Base-by-base conservation (phyloP, 2,113 vertebrate species). In the Oncorhynchus clarkii region DNA sequence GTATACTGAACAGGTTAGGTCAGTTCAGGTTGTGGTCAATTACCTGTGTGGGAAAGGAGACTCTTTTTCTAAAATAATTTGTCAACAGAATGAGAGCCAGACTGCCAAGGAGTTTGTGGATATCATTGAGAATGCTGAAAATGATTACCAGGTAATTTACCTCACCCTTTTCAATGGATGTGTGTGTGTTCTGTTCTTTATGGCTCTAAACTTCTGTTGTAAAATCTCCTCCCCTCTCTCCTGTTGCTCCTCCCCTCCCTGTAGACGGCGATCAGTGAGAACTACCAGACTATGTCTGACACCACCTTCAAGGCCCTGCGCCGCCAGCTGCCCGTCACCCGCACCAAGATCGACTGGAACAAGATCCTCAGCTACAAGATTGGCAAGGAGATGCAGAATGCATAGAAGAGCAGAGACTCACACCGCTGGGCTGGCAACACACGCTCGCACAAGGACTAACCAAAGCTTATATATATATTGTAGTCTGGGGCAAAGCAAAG, bases 301-400 rank as follows among this genome's bases (percentile, higher is more conserved):
- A 99, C 97, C 88, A 99, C 98, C 76, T 99, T 99, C 89, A 99
- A 99, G 91, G 98, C 98, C 91, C 95, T 99, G 91, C 97, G 98
- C 88, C 95, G 98, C 82, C 97, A 98, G 77, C 92, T 99, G 88
- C 98, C 97, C 57, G 97, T 99, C 86, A 99, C 97, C 57, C 97
- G 98, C 90, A 99, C 97, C 76, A 99, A 99, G 94, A 97, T 99
- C 71, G 98, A 99, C 92, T 99, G 98, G 98, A 99, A 97, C 93
- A 99, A 99, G 94, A 99, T 99, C 85, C 95, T 99, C 82, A 99
- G 97, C 94, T 99, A 99, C 93, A 99, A 98, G 94, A 99, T 99
- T 86, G 97, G 96, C 84, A 99, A 99, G 90, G 98, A 99, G 91
- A 99, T 99, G 97, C 97, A 99, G 91, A 98, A 96, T 83, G 96